Evolutionary conservation across 1,140 invertebrate species (phyloP).

Genomic region (Drosophila albomicans): DNA sequence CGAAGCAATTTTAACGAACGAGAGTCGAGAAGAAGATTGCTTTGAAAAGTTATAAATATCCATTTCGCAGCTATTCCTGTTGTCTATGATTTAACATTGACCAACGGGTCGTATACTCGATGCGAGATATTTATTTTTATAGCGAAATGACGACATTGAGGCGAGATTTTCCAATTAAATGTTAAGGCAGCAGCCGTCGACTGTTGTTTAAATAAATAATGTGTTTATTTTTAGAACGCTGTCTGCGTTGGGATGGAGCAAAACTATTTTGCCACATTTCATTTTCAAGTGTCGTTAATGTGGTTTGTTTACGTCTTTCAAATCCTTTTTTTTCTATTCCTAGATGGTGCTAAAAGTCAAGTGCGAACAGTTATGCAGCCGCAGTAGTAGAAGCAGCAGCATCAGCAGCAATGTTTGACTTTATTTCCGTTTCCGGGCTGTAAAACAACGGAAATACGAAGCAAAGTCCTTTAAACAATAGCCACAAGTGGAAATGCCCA

Average conservation of each 20-base stretch:
- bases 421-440: conserved; percentile 71
- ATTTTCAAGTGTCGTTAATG: conserved; percentile 12
- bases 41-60: conserved; percentile 67
- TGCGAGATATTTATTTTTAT: conserved; percentile 68
- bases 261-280: conserved; percentile 50
- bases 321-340: conserved; percentile 24
- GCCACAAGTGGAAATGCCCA: conserved; percentile 48
- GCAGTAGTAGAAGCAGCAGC: background rate
- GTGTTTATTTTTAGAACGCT: conserved; percentile 38
- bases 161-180: conserved; percentile 79
- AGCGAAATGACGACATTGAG: conserved; percentile 74
- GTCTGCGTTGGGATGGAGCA: conserved; percentile 17
- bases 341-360: conserved; percentile 31
- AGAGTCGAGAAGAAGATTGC: conserved; percentile 55
- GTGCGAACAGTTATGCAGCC: conserved; percentile 24
- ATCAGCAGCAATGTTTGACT: conserved; percentile 53
- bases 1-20: background rate
- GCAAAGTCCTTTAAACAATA: conserved; percentile 69
- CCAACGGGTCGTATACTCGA: conserved; percentile 42
- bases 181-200: conserved; percentile 39
- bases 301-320: conserved; percentile 14
- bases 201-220: conserved; percentile 69
- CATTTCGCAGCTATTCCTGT: conserved; percentile 35
- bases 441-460: conserved; percentile 52
- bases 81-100: conserved; percentile 23